Evolutionary conservation across 2,888 invertebrate genomes (phyloP), one percentile per base, ranked within the genome.

Genomic region (Calameuta pallipes): DNA sequence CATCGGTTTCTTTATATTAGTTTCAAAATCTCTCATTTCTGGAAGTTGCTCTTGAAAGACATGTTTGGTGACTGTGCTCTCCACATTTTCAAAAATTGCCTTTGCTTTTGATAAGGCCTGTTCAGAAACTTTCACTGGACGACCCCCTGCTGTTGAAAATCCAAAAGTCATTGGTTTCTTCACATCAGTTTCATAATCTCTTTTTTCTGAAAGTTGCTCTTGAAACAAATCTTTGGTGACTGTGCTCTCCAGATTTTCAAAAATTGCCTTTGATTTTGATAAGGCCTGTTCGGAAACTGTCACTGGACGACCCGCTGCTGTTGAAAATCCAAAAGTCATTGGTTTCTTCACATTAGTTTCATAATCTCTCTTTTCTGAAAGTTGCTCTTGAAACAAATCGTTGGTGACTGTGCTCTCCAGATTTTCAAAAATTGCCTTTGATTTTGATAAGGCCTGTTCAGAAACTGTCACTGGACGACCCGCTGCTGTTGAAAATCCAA

Each of bases 401-500:
- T 30, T 15, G 70, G 1, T 70, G 70, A 13, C 6, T 15, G 15
- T 41, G 6, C 41, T 41, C 1, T 41, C 41, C 15, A 41, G 15
- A 56, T 77, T 76, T 11, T 34, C 75, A 71, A 82, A 80, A 35
- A 33, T 3, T 33, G 33, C 33, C 4, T 33, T 33, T 33, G 33
- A 3, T 33, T 33, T 33, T 33, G 33, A 33, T 33, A 33, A 33
- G 33, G 33, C 33, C 4, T 33, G 4, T 33, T 33, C 33, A 33
- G 33, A 33, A 33, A 33, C 33, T 3, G 3, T 33, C 33, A 33
- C 33, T 33, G 33, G 4, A 33, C 33, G 4, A 33, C 33, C 33
- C 0, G 4, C 33, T 33, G 33, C 33, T 33, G 33, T 33, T 82
- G 85, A 83, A 78, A 89, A 89, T 33, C 88, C 89, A 73, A 56